These are phyloP conservation scores for Archips xylosteana DNA, from an alignment of 2,888 invertebrate genomes.

Conservation along the genomic window DNA sequence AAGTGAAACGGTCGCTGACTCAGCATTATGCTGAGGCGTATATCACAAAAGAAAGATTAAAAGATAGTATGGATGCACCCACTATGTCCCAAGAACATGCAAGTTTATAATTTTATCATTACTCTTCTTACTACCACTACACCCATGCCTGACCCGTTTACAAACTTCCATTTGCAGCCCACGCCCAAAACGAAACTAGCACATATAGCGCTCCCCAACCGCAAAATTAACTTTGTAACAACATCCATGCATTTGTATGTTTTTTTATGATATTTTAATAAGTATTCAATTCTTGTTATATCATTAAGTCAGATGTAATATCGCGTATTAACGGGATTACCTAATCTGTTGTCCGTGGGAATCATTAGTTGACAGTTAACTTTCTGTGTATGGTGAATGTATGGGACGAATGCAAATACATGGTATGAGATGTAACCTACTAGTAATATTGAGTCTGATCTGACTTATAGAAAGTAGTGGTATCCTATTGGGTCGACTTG, in stretches of 20 bases:
- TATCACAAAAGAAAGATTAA: too few relatives aligned
- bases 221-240: constrained; percentile 22
- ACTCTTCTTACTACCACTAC: constrained; percentile 5
- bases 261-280: constrained; percentile 34
- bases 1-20: too few relatives aligned
- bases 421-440: too few relatives aligned
- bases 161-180: constrained; percentile 15
- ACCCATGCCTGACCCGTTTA: background rate
- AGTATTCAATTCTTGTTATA: constrained; percentile 34
- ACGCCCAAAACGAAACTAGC: background rate
- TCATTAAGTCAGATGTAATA: constrained; percentile 27
- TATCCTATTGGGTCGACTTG: too few relatives aligned
- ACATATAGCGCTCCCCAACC: background rate
- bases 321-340: constrained; percentile 19
- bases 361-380: constrained; percentile 1
- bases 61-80: background rate
- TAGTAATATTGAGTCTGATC: background rate
- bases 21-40: too few relatives aligned
- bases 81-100: background rate
- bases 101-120: constrained; percentile 1
- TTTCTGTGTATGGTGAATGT: background rate
- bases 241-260: constrained; percentile 12
- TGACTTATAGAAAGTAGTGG: background rate
- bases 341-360: constrained; percentile 18
- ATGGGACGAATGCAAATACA: background rate